Percentiles rank a stretch among this genome's conserved stretches.
These are phyloP conservation scores for Gymnopithys bicolor DNA, from an alignment of 2,797 vertebrate genomes.

Conservation along the genomic window DNA sequence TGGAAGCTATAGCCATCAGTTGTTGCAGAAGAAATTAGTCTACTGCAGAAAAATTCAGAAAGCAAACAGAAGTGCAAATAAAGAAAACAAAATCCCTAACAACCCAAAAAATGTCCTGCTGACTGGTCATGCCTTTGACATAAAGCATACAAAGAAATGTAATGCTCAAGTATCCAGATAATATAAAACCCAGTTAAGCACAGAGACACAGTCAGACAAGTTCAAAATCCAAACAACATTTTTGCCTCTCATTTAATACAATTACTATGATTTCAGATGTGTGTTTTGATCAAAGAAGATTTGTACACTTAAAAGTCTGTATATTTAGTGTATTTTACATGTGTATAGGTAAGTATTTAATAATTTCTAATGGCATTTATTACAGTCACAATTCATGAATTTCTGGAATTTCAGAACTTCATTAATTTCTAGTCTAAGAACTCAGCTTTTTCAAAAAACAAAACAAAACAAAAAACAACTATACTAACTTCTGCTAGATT, in stretches of 20 bases:
- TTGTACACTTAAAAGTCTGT: background rate
- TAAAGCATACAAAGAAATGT: background rate
- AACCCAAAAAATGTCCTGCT: background rate
- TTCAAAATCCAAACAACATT: background rate
- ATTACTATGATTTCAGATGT: background rate
- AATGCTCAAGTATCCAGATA: accelerated
- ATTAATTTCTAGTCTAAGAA: background rate
- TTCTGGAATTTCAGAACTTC: no score
- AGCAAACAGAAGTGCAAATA: background rate
- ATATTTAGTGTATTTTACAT: background rate
- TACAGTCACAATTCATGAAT: accelerated
- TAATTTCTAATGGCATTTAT: background rate
- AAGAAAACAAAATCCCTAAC: background rate
- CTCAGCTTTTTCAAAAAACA: accelerated
- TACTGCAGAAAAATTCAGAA: background rate
- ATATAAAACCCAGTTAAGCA: background rate
- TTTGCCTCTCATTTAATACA: background rate
- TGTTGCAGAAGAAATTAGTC: background rate
- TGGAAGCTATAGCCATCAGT: no score
- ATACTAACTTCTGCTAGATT: background rate
- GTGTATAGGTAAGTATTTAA: background rate
- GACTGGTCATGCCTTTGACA: background rate
- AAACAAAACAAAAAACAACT: background rate
- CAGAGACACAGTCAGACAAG: background rate
- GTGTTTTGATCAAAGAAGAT: background rate